phyloP scores from a whole-genome alignment of 2,888 invertebrate species.

The Pristionchus mayeri region DNA sequence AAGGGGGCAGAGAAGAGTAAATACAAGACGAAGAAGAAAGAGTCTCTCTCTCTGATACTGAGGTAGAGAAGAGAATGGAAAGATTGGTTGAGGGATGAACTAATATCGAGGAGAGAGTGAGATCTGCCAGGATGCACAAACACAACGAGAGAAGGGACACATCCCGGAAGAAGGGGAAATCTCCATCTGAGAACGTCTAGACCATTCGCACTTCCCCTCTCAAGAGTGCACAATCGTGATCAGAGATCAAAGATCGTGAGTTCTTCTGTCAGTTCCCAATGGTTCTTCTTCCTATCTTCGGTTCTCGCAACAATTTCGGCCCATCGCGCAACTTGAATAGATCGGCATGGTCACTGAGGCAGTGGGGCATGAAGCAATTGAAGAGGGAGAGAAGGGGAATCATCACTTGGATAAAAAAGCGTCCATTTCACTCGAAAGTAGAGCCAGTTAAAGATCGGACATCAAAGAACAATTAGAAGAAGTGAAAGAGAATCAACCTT shows the following conservation, averaged over 20 bases:
- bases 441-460: not conserved
- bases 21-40: not conserved
- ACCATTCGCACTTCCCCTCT: not conserved
- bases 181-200: conserved; percentile 1
- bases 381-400: not conserved
- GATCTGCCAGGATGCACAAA: not conserved
- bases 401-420: conserved; percentile 4
- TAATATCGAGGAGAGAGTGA: not conserved
- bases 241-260: not conserved
- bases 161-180: not conserved
- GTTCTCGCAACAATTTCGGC: not conserved
- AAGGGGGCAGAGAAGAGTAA: not conserved
- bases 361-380: conserved; percentile 12
- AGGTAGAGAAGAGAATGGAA: conserved; percentile 5
- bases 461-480: conserved; percentile 7
- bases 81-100: not conserved
- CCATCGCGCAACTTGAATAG: conserved; percentile 1
- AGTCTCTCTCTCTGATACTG: not conserved
- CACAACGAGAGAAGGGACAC: not conserved
- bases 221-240: not conserved
- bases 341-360: not conserved
- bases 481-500: not conserved
- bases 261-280: not conserved
- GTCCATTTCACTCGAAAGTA: not conserved
- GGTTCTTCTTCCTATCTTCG: not conserved